A percentile compares a stretch with the other conserved stretches of the same genome.
phyloP scores from a whole-genome alignment of 2,888 invertebrate genomes.

The Drosophila atripex region DNA sequence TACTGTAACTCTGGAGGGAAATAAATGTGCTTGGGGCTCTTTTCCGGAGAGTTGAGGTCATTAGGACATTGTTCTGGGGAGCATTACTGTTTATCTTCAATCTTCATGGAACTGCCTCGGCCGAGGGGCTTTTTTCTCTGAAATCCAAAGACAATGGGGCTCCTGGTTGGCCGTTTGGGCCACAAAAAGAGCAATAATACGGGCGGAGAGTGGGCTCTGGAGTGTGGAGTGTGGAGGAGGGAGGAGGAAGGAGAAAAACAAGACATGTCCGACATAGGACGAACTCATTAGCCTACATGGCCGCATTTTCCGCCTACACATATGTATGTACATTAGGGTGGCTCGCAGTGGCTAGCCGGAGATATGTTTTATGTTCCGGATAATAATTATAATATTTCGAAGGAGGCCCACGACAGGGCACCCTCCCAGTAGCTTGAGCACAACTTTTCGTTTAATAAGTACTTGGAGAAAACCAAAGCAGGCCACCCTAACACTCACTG shows the following conservation, averaged over 20 bases:
- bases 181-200: conserved; percentile 38
- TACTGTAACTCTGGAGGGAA: neutral
- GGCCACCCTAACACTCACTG: neutral
- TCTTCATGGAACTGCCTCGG: conserved; percentile 51
- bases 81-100: neutral
- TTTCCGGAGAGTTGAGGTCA: neutral
- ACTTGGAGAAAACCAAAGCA: neutral
- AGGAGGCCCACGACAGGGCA: too few relatives aligned
- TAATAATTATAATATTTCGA: too few relatives aligned
- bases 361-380: neutral
- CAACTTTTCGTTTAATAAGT: too few relatives aligned
- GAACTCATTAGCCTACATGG: conserved; percentile 77
- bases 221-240: neutral
- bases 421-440: neutral
- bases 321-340: conserved; percentile 20
- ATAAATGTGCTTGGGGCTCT: too few relatives aligned
- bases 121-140: conserved; percentile 38
- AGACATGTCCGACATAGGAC: conserved; percentile 56
- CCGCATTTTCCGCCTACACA: conserved; percentile 76
- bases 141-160: conserved; percentile 45
- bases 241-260: conserved; percentile 41
- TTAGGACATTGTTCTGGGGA: neutral
- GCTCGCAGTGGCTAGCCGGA: too few relatives aligned
- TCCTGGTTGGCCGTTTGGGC: conserved; percentile 51
- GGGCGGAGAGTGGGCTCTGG: conserved; percentile 7